These are phyloP conservation scores for Lytechinus variegatus DNA, from an alignment of 35 echinoderm and acorn worm genomes.

Conservation along the genomic window DNA sequence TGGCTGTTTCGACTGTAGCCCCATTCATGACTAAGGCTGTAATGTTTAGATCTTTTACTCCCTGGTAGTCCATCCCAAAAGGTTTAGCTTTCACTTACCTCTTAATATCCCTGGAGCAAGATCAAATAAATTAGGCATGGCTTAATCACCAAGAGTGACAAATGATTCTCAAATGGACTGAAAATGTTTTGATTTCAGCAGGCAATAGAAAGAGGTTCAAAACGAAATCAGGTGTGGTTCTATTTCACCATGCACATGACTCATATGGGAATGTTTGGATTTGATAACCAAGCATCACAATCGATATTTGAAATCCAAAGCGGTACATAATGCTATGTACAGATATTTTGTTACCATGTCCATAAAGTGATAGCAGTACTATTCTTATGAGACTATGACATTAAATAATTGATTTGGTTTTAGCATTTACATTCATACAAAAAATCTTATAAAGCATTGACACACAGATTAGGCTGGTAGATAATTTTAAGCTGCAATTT, in stretches of 20 bases:
- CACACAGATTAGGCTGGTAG: too few species aligned
- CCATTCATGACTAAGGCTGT: background rate
- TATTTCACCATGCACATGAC: background rate
- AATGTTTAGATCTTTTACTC: background rate
- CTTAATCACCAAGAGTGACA: slow-evolving; percentile 11
- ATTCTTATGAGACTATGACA: background rate
- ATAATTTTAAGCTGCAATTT: too few species aligned
- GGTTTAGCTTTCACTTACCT: background rate
- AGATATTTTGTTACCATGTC: background rate
- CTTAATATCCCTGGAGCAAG: slow-evolving; percentile 1
- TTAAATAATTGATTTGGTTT: too few species aligned
- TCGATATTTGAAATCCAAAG: background rate
- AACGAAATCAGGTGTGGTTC: background rate
- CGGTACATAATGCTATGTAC: background rate
- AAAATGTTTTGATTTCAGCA: background rate
- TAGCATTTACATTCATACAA: too few species aligned
- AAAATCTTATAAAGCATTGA: too few species aligned
- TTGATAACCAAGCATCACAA: background rate
- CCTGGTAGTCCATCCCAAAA: background rate
- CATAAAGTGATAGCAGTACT: background rate
- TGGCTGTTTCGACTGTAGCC: background rate
- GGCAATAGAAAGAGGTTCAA: background rate
- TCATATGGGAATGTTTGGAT: background rate
- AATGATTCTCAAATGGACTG: background rate
- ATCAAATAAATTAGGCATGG: background rate